Base-by-base conservation (phyloP, 2,113 vertebrate species). In the Ellobius talpinus region DNA sequence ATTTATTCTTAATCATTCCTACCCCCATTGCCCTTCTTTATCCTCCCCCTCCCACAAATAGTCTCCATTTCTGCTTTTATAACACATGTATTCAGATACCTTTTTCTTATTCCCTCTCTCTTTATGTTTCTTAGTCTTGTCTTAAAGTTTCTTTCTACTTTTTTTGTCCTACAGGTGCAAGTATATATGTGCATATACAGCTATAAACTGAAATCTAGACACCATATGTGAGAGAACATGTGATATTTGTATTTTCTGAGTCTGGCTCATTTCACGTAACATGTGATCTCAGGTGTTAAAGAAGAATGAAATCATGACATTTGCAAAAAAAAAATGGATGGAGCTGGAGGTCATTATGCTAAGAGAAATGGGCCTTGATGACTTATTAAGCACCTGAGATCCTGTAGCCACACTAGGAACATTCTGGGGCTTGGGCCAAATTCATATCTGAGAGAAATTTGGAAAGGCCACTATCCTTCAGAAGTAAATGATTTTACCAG, bases 401-500 rank as follows among this genome's bases (percentile, higher is more conserved):
- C 94, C 74, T 93, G 72, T 65, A 95, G 90, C 45, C 86, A 94
- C 42, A 95, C 33, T 55, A 94, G 86, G 36, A 92, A 89, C 84
- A 90, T 94, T 90, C 31, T n/a, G 14, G 45, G 95, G 84, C 95
- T 74, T 68, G 90, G 61, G 82, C 73, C 91, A 97, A 84, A 94
- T 72, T 97, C 73, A 52, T 87, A 93, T 96, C 45, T 94, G 93
- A 97, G 79, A 96, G 82, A 68, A 82, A 96, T 89, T 96, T 93
- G 82, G 95, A 96, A 96, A 98, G 94, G 63, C 63, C 87, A 96
- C 74, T 73, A 93, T 89, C 86, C 66, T 97, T 96, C 82, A 95
- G 82, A 97, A 98, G 95, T 81, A 87, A 97, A 96, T 79, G 52
- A 96, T 96, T 98, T 97, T 78, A 96, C 82, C 39, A 94, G 90